Conservation (phyloP, 2,797 vertebrate species). For the Argya squamiceps region DNA sequence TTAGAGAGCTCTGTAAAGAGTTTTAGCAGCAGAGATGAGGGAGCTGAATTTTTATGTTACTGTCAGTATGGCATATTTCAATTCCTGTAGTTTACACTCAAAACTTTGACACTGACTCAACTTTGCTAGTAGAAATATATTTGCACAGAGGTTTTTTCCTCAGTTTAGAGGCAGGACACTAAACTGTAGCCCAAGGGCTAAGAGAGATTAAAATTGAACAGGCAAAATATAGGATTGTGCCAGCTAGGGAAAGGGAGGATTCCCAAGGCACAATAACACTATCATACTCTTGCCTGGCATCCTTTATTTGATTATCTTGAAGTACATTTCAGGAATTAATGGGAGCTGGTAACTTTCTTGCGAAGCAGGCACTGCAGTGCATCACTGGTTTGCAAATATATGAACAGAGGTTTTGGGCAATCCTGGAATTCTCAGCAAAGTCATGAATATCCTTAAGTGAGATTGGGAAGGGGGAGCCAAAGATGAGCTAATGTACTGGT, state of each 20-base stretch:
- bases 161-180: slow-evolving; percentile 6
- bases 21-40: not conserved
- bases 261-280: slow-evolving; percentile 18
- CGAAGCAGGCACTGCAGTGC: not conserved
- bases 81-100: not conserved
- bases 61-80: not conserved
- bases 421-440: not conserved
- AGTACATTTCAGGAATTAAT: not conserved
- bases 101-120: slow-evolving; percentile 27
- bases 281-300: not conserved
- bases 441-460: not conserved
- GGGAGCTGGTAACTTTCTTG: not conserved
- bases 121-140: slow-evolving; percentile 29
- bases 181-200: slow-evolving; percentile 19
- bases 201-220: slow-evolving; percentile 37
- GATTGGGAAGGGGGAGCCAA: not conserved
- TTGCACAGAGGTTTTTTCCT: slow-evolving; percentile 34
- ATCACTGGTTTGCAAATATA: not conserved
- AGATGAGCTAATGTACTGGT: fast-evolving
- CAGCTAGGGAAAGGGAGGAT: slow-evolving; percentile 34
- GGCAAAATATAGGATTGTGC: slow-evolving; percentile 2
- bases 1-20: not conserved
- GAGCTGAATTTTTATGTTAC: not conserved
- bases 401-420: not conserved
- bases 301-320: slow-evolving; percentile 26